A percentile compares a stretch with the other conserved stretches of the same genome.
Conservation (phyloP, 2,113 vertebrate species). For the Coreoperca whiteheadi region DNA sequence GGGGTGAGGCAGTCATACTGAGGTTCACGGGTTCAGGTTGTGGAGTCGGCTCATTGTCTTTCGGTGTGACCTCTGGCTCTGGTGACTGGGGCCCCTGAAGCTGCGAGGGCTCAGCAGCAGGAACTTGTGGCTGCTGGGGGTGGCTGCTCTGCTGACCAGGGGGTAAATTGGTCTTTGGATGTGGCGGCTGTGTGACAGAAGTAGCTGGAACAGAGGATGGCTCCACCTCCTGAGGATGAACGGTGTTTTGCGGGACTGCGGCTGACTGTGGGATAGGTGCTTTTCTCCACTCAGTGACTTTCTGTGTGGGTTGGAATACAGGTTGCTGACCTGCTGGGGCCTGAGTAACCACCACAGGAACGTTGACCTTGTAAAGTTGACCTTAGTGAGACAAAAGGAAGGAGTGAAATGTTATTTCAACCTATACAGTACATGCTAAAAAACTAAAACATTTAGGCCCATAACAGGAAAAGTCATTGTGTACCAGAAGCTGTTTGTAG, state of each 20-base stretch:
- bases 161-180: slow-evolving; percentile 17
- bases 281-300: slow-evolving; percentile 77
- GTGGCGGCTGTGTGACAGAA: slow-evolving; percentile 18
- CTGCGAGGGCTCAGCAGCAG: slow-evolving; percentile 9
- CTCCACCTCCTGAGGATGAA: slow-evolving; percentile 53
- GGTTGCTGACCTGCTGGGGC: slow-evolving; percentile 81
- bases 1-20: slow-evolving; percentile 35
- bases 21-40: slow-evolving; percentile 72
- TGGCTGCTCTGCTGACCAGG: slow-evolving; percentile 32
- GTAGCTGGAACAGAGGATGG: slow-evolving; percentile 45
- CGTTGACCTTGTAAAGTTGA: slow-evolving; percentile 93
- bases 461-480: slow-evolving; percentile 18
- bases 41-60: slow-evolving; percentile 58
- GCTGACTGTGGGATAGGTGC: slow-evolving; percentile 63
- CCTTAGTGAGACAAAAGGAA: slow-evolving; percentile 77
- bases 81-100: slow-evolving; percentile 1
- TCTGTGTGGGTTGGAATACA: slow-evolving; percentile 80
- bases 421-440: too few relatives aligned
- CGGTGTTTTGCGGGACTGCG: slow-evolving; percentile 47
- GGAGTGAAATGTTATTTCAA: slow-evolving; percentile 10
- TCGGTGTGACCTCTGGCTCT: slow-evolving; percentile 48
- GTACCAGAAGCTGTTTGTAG: slow-evolving; percentile 93
- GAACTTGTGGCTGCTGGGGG: slow-evolving; percentile 32
- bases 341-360: slow-evolving; percentile 94
- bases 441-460: not conserved